These are phyloP conservation scores for Epizoanthus scotinus DNA, from an alignment of 92 coral and sea anemone genomes.

Conservation along the genomic window DNA sequence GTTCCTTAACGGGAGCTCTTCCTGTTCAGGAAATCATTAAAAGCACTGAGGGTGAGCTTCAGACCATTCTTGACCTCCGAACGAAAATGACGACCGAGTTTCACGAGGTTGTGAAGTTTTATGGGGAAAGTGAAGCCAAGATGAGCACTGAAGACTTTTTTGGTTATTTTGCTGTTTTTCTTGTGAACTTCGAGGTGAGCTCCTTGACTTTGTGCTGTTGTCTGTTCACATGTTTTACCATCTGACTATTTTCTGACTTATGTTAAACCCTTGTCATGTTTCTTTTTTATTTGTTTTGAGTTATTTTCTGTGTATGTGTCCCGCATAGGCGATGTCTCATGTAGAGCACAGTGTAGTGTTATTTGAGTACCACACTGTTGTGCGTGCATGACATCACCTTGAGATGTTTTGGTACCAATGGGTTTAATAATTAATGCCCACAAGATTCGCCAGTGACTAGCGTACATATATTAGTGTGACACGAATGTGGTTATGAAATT, in stretches of 20 bases:
- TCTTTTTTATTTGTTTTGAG: too few species aligned
- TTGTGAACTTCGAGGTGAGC: conserved; percentile 87
- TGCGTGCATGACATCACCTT: too few species aligned
- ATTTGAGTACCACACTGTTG: too few species aligned
- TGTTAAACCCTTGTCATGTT: neutral
- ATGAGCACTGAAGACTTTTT: conserved; percentile 97
- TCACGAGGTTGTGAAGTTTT: conserved; percentile 77
- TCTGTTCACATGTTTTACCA: neutral
- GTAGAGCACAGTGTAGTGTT: too few species aligned
- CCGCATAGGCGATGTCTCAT: too few species aligned
- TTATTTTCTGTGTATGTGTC: too few species aligned
- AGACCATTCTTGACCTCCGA: conserved; percentile 74
- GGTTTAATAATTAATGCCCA: too few species aligned
- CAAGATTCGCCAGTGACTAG: too few species aligned
- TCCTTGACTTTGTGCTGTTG: neutral
- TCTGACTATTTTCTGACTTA: neutral
- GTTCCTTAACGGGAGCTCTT: conserved; percentile 12
- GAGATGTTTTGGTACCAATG: too few species aligned
- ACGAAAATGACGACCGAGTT: conserved; percentile 71
- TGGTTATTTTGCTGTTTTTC: conserved; percentile 87
- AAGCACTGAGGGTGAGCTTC: conserved; percentile 84
- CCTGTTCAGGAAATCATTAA: conserved; percentile 74
- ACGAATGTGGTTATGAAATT: too few species aligned
- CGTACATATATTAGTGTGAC: too few species aligned
- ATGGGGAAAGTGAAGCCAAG: conserved; percentile 78